Evolutionary conservation across 2,888 invertebrate species (phyloP).

Genomic region (Uloborus plumipes): DNA sequence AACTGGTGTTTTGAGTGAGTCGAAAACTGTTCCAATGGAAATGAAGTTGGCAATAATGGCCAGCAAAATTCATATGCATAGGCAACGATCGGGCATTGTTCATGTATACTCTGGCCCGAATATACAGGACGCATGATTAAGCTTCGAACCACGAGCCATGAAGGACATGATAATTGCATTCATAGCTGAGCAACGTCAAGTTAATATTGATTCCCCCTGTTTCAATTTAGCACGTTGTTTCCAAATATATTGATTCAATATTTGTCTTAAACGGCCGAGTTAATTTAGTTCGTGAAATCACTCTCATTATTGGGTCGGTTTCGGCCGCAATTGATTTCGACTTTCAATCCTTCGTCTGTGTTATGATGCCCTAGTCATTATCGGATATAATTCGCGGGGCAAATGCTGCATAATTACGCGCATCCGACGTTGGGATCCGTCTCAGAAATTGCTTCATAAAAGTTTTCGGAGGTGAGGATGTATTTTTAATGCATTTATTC

Average conservation of each 20-base stretch:
- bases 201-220: slow-evolving; percentile 62
- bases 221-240: slow-evolving; percentile 61
- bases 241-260: slow-evolving; percentile 61
- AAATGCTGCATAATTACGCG: neutral
- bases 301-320: slow-evolving; percentile 51
- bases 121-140: slow-evolving; percentile 53
- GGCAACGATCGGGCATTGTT: slow-evolving; percentile 5
- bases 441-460: neutral
- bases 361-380: slow-evolving; percentile 30
- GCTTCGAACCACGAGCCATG: slow-evolving; percentile 33
- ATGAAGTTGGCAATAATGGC: slow-evolving; percentile 39
- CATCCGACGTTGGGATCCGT: neutral
- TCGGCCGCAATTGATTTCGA: slow-evolving; percentile 51
- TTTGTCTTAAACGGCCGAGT: slow-evolving; percentile 62
- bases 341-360: slow-evolving; percentile 19
- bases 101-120: slow-evolving; percentile 11
- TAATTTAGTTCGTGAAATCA: slow-evolving; percentile 61
- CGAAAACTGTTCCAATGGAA: slow-evolving; percentile 30
- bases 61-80: slow-evolving; percentile 34
- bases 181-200: slow-evolving; percentile 61
- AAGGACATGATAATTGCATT: slow-evolving; percentile 63
- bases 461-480: neutral
- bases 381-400: neutral
- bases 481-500: neutral
- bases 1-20: too few species aligned